Evolutionary conservation across 2,797 vertebrate genomes (phyloP), one percentile per base, ranked within the genome.

Genomic region (Chaenodraco wilsoni): DNA sequence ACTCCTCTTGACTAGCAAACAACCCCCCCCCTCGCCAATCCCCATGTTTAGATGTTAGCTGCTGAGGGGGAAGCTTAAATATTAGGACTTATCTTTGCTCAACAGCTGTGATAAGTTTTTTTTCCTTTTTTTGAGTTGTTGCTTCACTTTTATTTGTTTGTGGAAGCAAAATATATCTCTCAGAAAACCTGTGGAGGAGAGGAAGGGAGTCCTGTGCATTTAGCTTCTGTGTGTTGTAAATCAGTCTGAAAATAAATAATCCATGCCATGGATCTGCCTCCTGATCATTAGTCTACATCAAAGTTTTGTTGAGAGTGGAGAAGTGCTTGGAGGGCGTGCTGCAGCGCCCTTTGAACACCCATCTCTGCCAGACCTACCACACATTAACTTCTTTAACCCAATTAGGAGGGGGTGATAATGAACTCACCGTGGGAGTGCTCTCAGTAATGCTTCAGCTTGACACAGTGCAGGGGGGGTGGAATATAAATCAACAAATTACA

Each of bases 221-320:
- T 85, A 33, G 68, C 76, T 72, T 74, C 72, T 12, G 51, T 81
- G 78, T 48, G 72, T 86, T 76, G 76, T 78, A 88, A 90, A 88
- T 87, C 74, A 82, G 87, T 76, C 73, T 66, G 74, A 73, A 69
- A 65, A 76, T 91, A 77, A 84, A 88, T 88, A 86, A 79, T 69
- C 68, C 52, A 52, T 56, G 71, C 78, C 11, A 46, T 69, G 57
- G 76, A 84, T 84, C 77, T 84, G 86, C 82, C 80, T 85, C 72
- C 76, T 61, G 62, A 89, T 94, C 91, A 90, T 91, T 91, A 92
- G 88, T 86, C 86, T 72, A 90, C 90, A 91, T 93, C 91, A 92
- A 91, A 91, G 88, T 89, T 90, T 80, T 77, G 76, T 85, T 67
- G 82, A 89, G 84, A 90, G 71, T 69, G 83, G 79, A 79, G 90